Evolutionary conservation across 2,797 vertebrate species (phyloP).

Genomic region (Pygocentrus nattereri): DNA sequence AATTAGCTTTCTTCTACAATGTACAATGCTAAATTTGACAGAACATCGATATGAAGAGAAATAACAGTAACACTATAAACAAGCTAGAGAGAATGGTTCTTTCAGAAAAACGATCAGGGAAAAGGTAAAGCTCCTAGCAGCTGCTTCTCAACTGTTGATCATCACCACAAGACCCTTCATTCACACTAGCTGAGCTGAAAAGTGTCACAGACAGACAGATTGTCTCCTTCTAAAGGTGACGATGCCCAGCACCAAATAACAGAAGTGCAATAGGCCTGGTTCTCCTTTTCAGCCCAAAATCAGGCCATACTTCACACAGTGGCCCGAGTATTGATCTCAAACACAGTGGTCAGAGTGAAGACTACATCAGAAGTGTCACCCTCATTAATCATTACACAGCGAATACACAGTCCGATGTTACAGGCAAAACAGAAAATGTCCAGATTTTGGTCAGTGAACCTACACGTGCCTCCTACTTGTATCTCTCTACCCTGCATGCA

Average conservation of each 20-base stretch:
- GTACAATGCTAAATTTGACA: no score
- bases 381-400: conserved; percentile 79
- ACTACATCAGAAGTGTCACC: conserved; percentile 58
- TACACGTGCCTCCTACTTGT: no score
- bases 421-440: conserved; percentile 5
- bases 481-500: no score
- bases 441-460: neutral
- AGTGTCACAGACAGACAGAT: conserved; percentile 2
- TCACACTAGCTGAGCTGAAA: conserved; percentile 15
- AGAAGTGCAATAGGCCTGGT: conserved; percentile 16
- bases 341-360: conserved; percentile 59
- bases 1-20: no score
- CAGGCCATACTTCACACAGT: conserved; percentile 28
- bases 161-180: neutral
- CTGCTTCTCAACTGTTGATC: no score
- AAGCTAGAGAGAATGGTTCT: no score
- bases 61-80: no score
- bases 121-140: no score
- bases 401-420: conserved; percentile 52
- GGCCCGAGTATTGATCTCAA: conserved; percentile 64
- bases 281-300: neutral
- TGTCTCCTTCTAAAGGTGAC: neutral
- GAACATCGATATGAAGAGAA: no score
- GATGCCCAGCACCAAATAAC: conserved; percentile 20
- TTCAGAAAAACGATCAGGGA: no score